Conservation (phyloP, 2,797 vertebrate genomes). For the Cyprinella venusta region DNA sequence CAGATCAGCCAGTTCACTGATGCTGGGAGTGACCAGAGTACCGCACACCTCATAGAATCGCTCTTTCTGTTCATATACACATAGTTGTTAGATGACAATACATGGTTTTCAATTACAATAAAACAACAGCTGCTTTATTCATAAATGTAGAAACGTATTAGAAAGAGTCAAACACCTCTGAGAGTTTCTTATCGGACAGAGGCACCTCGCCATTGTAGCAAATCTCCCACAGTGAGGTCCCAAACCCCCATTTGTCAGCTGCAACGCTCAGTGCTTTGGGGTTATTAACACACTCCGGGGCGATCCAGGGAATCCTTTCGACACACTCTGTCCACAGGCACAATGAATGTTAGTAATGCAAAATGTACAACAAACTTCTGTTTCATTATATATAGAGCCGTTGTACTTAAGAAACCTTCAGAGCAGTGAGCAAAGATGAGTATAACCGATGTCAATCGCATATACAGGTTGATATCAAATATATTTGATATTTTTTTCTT, state of each 20-base stretch:
- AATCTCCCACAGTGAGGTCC: conserved; percentile 88
- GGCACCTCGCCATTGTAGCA: conserved; percentile 87
- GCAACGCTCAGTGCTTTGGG: conserved; percentile 80
- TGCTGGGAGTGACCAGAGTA: conserved; percentile 77
- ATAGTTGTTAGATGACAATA: not conserved
- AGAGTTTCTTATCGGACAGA: conserved; percentile 82
- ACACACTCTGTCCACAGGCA: conserved; percentile 76
- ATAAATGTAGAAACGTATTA: not conserved
- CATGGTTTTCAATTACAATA: not conserved
- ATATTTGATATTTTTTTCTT: too few species aligned
- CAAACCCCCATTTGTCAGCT: conserved; percentile 89
- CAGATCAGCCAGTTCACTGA: conserved; percentile 85
- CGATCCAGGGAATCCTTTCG: conserved; percentile 87
- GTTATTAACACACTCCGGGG: conserved; percentile 84
- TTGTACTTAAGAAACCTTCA: too few species aligned
- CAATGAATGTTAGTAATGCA: not conserved
- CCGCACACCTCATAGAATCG: conserved; percentile 83
- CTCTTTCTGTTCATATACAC: conserved; percentile 78
- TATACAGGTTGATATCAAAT: not conserved
- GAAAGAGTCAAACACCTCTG: conserved; percentile 74
- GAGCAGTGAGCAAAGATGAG: not conserved
- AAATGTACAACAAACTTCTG: not conserved
- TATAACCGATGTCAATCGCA: not conserved
- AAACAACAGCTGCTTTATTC: not conserved
- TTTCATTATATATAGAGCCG: too few species aligned